Evolutionary conservation across 2,113 vertebrate genomes (phyloP), one percentile per base, ranked within the genome.

Genomic region (Oxygymnocypris stewartii): DNA sequence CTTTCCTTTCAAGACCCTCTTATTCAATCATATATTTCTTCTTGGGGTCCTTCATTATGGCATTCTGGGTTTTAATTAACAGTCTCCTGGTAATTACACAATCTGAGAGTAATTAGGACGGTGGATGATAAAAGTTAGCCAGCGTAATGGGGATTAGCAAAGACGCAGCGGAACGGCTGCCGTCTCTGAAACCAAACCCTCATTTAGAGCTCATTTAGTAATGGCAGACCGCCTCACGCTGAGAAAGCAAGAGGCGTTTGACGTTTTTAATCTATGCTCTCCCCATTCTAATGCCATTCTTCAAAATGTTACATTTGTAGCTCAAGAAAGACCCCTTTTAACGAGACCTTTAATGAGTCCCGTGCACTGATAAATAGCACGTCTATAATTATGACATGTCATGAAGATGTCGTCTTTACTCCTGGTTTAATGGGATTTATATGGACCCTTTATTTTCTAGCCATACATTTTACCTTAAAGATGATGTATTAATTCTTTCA

Each of bases 41-140:
- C 86, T 82, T n/a, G 63, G 59, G 25, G 71, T 86, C 69, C 82
- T 81, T 85, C 67, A 86, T 89, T 86, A 87, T 79, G 35, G 79
- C 61, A 59, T 91, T 84, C 71, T 85, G 65, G 31, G 79, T 85
- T 86, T 87, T 88, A 91, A 89, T 91, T 89, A 90, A 89, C 65
- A 85, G 85, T 84, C 88, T 84, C 89, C 82, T 84, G 86, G 82
- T 90, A 90, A 88, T 89, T 90, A 89, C 69, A 86, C 25, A 85
- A 90, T 91, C 83, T 86, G 59, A 85, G 80, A 73, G 79, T 75
- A 87, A 89, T 90, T 89, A 89, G 67, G 86, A 74, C 59, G 71
- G 86, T 74, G 44, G 71, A 84, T 88, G 88, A 87, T 90, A 87
- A 88, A 89, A 86, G 88, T 88, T 85, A 75, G 83, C 73, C 12